Evolutionary conservation across 2,113 vertebrate genomes (phyloP), one percentile per base, ranked within the genome.

Genomic region (Trinectes maculatus): DNA sequence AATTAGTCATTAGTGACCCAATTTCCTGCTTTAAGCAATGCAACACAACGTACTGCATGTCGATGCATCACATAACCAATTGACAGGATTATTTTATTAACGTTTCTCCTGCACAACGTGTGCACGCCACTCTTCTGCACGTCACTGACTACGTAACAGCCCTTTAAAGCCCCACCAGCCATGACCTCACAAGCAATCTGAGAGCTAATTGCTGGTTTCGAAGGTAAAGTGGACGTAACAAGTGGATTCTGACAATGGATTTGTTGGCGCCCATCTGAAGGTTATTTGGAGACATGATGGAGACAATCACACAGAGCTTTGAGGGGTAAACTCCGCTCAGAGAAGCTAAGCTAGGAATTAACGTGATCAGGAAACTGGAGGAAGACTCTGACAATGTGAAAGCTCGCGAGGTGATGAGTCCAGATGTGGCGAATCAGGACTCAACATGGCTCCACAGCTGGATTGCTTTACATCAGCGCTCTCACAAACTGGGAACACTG

Each of bases 241-340:
- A 73, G 55, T 31, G 36, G 56, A 39, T 80, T 55, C 65, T 69
- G 72, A 82, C 74, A 66, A 68, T 21, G 36, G 58, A 52, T 80
- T 47, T 7, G n/a, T 48, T 0, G 24, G 47, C 47, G 18, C 26
- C 70, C 85, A 87, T 85, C 80, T 89, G 87, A 85, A n/a, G 74
- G 54, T 80, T 36, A 85, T 87, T 85, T 77, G 10, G 63, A 29
- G 24, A n/a, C 58, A 75, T 79, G 75, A 59, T 73, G 79, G 72
- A 78, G 64, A 80, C 85, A 87, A 89, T 89, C 87, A 89, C 47
- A 52, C 59, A 62, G 59, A 71, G 85, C 76, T 84, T 75, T 74
- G 70, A 6, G 78, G 85, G 78, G 85, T 79, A 77, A 79, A 83
- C 62, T 77, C 82, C 61, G 66, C 80, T 83, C 72, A 73, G 66